A percentile compares a stretch with the other conserved stretches of the same genome.
Evolutionary conservation across 1,140 invertebrate species (phyloP).

Genomic region (Diabrotica virgifera): DNA sequence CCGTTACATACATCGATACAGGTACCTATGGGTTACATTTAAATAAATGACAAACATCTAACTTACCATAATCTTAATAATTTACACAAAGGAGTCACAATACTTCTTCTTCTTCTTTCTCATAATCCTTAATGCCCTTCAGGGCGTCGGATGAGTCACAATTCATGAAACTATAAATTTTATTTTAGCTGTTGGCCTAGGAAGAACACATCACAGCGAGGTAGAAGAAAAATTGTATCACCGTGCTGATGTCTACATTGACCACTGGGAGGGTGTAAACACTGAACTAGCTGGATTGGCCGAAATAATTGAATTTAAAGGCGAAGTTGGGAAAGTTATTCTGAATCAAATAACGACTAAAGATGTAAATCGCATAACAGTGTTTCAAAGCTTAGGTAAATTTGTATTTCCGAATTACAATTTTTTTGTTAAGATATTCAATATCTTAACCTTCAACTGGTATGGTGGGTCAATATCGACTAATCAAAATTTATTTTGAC

Average conservation of each 20-base stretch:
- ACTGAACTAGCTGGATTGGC: conserved; percentile 46
- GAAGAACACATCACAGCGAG: conserved; percentile 43
- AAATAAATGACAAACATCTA: no score
- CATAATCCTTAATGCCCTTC: no score
- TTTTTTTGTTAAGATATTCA: neutral
- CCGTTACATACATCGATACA: no score
- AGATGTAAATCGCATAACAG: conserved; percentile 29
- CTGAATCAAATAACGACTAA: conserved; percentile 21
- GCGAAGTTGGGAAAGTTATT: conserved; percentile 48
- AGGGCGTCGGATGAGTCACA: no score
- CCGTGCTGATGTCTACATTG: conserved; percentile 45
- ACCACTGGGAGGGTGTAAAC: conserved; percentile 45
- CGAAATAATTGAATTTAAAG: conserved; percentile 39
- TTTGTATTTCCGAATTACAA: neutral
- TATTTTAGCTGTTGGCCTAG: conserved; percentile 49
- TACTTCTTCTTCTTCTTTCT: no score
- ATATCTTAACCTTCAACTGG: no score
- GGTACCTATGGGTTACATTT: no score
- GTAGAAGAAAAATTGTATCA: conserved; percentile 46
- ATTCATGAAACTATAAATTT: neutral
- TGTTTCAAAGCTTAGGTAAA: conserved; percentile 48
- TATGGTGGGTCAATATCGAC: no score
- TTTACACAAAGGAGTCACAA: no score
- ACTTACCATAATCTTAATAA: no score
- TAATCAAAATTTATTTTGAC: no score